phyloP scores from a whole-genome alignment of 2,113 vertebrate species.

The Jaculus jaculus region DNA sequence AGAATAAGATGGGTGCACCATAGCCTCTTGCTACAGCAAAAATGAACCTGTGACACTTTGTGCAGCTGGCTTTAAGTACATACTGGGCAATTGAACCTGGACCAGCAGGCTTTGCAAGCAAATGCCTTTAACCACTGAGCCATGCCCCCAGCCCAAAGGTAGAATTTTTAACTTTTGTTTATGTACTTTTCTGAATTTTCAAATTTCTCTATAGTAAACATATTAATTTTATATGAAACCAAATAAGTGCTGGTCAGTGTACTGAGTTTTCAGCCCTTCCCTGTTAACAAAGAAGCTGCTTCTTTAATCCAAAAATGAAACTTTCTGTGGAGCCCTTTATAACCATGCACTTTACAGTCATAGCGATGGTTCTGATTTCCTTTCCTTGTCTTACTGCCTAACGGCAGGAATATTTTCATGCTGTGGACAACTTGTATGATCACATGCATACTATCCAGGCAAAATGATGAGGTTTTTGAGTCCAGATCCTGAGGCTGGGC shows the following conservation, averaged over 20 bases:
- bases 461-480: not conserved
- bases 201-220: not conserved
- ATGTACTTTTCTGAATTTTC: not conserved
- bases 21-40: no score
- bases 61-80: not conserved
- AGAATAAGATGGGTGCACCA: no score
- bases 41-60: not conserved
- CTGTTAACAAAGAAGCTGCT: not conserved
- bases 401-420: constrained; percentile 10
- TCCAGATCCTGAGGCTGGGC: not conserved
- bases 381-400: not conserved
- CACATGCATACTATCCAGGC: accelerated
- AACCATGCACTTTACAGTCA: not conserved
- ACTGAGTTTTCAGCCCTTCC: not conserved
- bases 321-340: not conserved
- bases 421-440: not conserved
- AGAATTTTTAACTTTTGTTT: no score
- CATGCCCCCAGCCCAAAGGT: no score
- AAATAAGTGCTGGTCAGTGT: not conserved
- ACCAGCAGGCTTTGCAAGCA: no score
- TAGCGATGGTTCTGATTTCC: not conserved
- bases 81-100: no score
- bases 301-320: constrained; percentile 6
- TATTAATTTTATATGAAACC: constrained; percentile 22
- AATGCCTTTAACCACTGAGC: no score